Conservation (phyloP, 2,113 vertebrate species). For the Penelope pileata region DNA sequence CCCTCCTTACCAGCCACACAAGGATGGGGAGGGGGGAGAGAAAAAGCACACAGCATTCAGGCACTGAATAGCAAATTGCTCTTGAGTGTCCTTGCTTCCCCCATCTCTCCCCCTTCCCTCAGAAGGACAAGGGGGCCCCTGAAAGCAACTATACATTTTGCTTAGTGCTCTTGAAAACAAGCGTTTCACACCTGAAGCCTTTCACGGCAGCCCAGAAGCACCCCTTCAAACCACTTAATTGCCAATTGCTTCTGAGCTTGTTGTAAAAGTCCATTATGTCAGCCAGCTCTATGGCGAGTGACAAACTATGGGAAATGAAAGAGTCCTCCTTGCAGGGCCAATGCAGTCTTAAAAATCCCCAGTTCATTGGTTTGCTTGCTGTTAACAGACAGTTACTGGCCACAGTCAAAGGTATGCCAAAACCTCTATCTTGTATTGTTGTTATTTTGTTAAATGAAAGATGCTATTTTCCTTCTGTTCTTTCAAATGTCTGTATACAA, state of each 20-base stretch:
- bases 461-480: constrained; percentile 43
- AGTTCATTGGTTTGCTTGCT: constrained; percentile 85
- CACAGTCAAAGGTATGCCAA: constrained; percentile 63
- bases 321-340: constrained; percentile 89
- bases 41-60: constrained; percentile 90
- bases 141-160: constrained; percentile 98
- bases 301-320: constrained; percentile 94
- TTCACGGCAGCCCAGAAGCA: constrained; percentile 92
- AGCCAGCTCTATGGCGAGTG: constrained; percentile 84
- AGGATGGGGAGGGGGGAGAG: constrained; percentile 73
- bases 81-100: constrained; percentile 95
- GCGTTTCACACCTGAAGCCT: constrained; percentile 99
- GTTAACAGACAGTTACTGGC: constrained; percentile 80
- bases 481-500: neutral
- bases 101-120: constrained; percentile 71
- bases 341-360: constrained; percentile 82
- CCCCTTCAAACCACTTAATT: constrained; percentile 99
- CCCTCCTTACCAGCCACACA: constrained; percentile 84
- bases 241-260: constrained; percentile 95
- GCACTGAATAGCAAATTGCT: constrained; percentile 98
- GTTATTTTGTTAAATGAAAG: constrained; percentile 43
- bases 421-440: constrained; percentile 23
- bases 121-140: constrained; percentile 90
- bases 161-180: constrained; percentile 97
- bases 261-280: constrained; percentile 94